A percentile compares a stretch with the other conserved stretches of the same genome.
phyloP scores from a whole-genome alignment of 2,888 invertebrate species.

The Synanthedon vespiformis region DNA sequence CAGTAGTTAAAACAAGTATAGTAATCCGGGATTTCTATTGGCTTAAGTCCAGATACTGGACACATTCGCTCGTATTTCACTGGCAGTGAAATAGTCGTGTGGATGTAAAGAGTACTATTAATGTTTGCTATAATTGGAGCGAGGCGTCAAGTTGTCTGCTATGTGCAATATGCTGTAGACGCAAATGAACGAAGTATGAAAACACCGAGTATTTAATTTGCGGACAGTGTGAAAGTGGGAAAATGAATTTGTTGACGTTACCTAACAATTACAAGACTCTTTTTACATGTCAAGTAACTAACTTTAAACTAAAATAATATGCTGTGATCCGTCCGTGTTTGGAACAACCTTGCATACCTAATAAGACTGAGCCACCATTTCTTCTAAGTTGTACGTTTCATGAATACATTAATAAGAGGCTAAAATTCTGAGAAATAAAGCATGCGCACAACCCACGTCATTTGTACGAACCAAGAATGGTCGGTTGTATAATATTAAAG shows the following conservation, averaged over 20 bases:
- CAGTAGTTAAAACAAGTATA: neutral
- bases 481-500: too few species aligned
- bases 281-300: too few species aligned
- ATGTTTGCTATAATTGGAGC: slow-evolving; percentile 41
- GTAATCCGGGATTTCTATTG: slow-evolving; percentile 16
- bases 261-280: too few species aligned
- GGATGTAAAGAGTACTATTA: slow-evolving; percentile 44
- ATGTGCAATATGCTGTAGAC: slow-evolving; percentile 11
- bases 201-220: too few species aligned
- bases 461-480: too few species aligned
- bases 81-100: slow-evolving; percentile 46
- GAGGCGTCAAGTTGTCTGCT: slow-evolving; percentile 50
- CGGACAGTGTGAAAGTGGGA: too few species aligned
- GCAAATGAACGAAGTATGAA: neutral
- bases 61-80: slow-evolving; percentile 48
- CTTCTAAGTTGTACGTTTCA: too few species aligned
- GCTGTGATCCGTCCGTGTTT: neutral
- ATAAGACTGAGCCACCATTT: too few species aligned
- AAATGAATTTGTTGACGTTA: too few species aligned
- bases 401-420: neutral
- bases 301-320: too few species aligned
- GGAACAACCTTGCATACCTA: neutral
- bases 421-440: neutral
- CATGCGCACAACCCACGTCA: too few species aligned
- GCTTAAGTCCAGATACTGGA: slow-evolving; percentile 37